Evolutionary conservation across 2,888 invertebrate species (phyloP), one percentile per base, ranked within the genome.

Genomic region (Plagodis dolabraria): DNA sequence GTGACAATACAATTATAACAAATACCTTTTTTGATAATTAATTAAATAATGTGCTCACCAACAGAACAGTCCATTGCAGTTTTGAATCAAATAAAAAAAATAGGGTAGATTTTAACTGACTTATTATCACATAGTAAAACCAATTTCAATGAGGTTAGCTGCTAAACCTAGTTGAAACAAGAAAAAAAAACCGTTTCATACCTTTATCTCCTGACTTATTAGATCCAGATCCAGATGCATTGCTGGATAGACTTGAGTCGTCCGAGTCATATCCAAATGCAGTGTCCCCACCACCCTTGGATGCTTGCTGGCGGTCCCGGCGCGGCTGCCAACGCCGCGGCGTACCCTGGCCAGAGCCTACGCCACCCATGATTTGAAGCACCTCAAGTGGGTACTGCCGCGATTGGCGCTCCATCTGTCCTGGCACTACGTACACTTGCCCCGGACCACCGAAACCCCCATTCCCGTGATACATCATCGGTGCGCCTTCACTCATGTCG

Each of bases 191-290:
- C n/a, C 1, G 22, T 2, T 22, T 40, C 73, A 75, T 74, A 88
- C 92, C 89, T 77, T 89, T 91, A 43, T 90, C 91, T 67, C 80
- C 86, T 10, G 12, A 43, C 65, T 91, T 90, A 65, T 88, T 89
- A 36, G 92, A 91, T 47, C 92, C 89, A 36, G 92, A 91, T 47
- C 92, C 89, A 36, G 92, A 91, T 36, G 92, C 91, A 69, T 90
- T 92, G 71, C 92, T 92, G n/a, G 92, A 92, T 47, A 90, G 76
- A 68, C 92, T 92, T 55, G 92, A 92, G 74, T 92, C 92, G 72
- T 92, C 92, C 22, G 92, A 92, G 61, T 92, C 92, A 68, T 92
- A 91, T 33, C 86, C 88, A 65, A 92, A 91, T 54, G 90, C 89
- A 22, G 84, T 84, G 72, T 80, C 67, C 0, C 62, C 83, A 53